Evolutionary conservation across 2,797 vertebrate species (phyloP).

Genomic region (Sebastes itinus): DNA sequence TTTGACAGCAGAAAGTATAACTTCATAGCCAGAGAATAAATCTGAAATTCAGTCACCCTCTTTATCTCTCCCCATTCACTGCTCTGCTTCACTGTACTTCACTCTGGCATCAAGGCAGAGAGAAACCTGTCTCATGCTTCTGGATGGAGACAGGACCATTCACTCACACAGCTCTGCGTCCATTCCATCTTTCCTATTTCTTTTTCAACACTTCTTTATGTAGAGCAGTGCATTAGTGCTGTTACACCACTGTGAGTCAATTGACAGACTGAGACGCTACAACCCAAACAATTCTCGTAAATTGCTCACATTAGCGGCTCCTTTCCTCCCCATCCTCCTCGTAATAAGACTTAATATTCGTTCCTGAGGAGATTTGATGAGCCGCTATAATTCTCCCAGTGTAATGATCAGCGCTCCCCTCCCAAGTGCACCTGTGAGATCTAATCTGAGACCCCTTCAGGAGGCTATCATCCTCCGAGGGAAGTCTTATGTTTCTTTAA

Average conservation of each 20-base stretch:
- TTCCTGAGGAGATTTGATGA: constrained; percentile 73
- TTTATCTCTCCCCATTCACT: constrained; percentile 21
- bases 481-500: constrained; percentile 77
- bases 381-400: constrained; percentile 65
- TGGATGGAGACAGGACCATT: constrained; percentile 24
- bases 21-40: constrained; percentile 42
- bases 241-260: not conserved
- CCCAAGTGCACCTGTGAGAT: constrained; percentile 75
- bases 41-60: constrained; percentile 29
- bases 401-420: constrained; percentile 64
- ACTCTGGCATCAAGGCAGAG: constrained; percentile 15
- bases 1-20: constrained; percentile 41
- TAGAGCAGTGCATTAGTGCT: not conserved
- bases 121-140: constrained; percentile 15
- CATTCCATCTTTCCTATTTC: constrained; percentile 18
- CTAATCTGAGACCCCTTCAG: constrained; percentile 76
- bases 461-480: constrained; percentile 62
- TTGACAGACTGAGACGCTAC: constrained; percentile 16
- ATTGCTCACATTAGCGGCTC: constrained; percentile 67
- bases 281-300: constrained; percentile 58
- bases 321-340: constrained; percentile 36
- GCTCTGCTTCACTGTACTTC: constrained; percentile 22
- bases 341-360: constrained; percentile 73
- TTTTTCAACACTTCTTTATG: not conserved
- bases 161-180: constrained; percentile 5